Conservation (phyloP, 92 coral and sea anemone species). For the Pocillopora grandis region DNA sequence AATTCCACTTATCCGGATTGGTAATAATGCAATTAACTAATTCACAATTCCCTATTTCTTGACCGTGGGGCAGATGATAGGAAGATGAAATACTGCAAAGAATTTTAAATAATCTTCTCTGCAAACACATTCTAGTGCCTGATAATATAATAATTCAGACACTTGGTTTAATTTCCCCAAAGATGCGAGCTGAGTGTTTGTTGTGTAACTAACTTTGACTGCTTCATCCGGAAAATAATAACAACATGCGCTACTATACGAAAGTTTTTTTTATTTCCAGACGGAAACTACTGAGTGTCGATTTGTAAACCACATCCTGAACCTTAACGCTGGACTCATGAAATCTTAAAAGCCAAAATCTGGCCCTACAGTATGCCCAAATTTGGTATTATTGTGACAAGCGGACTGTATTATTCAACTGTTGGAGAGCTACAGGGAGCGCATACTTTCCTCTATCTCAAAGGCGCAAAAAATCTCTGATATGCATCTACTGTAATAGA, state of each 20-base stretch:
- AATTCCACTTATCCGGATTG: neutral
- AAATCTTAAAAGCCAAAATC: neutral
- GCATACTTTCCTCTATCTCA: neutral
- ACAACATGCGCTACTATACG: no score
- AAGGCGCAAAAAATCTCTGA: constrained; percentile 3
- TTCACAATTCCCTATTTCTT: neutral
- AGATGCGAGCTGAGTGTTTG: no score
- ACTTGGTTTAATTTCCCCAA: no score
- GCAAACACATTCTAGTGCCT: neutral
- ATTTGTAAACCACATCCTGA: neutral
- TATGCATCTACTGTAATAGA: neutral
- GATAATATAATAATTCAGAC: neutral
- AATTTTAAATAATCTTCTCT: neutral
- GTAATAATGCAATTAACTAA: neutral
- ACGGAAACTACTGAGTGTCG: neutral
- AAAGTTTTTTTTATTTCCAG: no score
- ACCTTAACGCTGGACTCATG: neutral
- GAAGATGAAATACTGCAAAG: neutral
- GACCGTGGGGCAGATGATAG: neutral
- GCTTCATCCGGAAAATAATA: no score
- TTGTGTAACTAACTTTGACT: no score
- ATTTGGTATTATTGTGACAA: neutral
- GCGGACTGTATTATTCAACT: neutral
- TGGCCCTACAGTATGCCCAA: neutral
- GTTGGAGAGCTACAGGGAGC: neutral